phyloP scores from a whole-genome alignment of 1,140 invertebrate species.

The Papilio aristodemus region DNA sequence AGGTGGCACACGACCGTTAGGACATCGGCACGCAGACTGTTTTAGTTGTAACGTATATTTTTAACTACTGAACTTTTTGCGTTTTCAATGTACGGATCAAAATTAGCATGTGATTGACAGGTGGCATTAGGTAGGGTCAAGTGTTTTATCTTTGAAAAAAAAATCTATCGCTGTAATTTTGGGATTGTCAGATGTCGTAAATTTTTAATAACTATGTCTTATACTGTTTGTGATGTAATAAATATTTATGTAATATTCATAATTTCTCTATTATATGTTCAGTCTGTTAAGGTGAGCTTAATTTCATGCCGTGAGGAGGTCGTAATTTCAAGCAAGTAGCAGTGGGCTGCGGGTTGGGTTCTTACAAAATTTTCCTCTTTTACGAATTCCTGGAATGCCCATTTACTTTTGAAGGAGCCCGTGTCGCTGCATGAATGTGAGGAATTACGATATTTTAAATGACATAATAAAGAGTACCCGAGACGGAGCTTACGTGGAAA shows the following conservation, averaged over 20 bases:
- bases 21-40: constrained; percentile 19
- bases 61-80: constrained; percentile 25
- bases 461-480: neutral
- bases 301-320: neutral
- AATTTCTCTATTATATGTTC: too few species aligned
- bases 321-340: neutral
- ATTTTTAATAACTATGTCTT: neutral
- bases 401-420: neutral
- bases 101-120: constrained; percentile 11
- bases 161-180: neutral
- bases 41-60: neutral
- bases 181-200: neutral
- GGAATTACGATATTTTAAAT: neutral
- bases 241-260: neutral
- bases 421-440: neutral
- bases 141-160: neutral
- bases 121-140: constrained; percentile 5
- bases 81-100: constrained; percentile 4
- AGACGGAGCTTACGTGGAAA: neutral
- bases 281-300: neutral
- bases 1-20: constrained; percentile 36
- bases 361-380: constrained; percentile 17
- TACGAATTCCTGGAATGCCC: constrained; percentile 5
- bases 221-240: neutral
- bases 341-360: neutral